phyloP scores from a whole-genome alignment of 2,113 vertebrate species.

The Chaetodon trifascialis region DNA sequence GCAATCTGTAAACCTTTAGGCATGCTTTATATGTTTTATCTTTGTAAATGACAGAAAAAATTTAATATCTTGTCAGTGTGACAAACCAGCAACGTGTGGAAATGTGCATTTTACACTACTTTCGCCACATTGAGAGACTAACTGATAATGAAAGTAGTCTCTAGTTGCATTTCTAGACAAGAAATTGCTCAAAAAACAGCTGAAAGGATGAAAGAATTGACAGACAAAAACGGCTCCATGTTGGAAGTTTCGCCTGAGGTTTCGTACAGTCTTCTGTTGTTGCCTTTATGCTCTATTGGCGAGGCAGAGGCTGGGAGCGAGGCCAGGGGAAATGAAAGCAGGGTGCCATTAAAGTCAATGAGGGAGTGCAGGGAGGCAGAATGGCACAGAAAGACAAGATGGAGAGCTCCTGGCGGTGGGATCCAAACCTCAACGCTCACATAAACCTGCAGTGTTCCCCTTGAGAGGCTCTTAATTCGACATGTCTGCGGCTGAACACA shows the following conservation, averaged over 20 bases:
- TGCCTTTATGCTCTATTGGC: constrained; percentile 15
- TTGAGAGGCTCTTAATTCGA: constrained; percentile 28
- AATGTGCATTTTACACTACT: too few species aligned
- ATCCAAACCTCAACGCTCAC: not conserved
- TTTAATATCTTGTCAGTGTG: too few species aligned
- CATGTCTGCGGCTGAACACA: constrained; percentile 15
- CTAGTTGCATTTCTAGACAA: not conserved
- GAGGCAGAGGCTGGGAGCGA: constrained; percentile 42
- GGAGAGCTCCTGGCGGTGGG: not conserved
- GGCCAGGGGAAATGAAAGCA: constrained; percentile 60
- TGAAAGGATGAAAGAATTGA: not conserved
- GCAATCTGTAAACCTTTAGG: not conserved
- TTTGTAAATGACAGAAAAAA: too few species aligned
- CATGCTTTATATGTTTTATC: not conserved
- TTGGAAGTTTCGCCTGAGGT: not conserved
- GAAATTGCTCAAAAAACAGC: not conserved
- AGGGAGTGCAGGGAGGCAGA: not conserved
- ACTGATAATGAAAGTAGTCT: not conserved
- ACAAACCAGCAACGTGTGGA: too few species aligned
- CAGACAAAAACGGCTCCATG: not conserved
- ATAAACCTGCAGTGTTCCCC: constrained; percentile 20
- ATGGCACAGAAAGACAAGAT: constrained; percentile 8
- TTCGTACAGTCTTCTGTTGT: constrained; percentile 23
- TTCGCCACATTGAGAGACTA: not conserved
- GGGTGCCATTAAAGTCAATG: constrained; percentile 43